Evolutionary conservation across 2,888 invertebrate species (phyloP), one percentile per base, ranked within the genome.

Genomic region (Sceliomorpha sp.): DNA sequence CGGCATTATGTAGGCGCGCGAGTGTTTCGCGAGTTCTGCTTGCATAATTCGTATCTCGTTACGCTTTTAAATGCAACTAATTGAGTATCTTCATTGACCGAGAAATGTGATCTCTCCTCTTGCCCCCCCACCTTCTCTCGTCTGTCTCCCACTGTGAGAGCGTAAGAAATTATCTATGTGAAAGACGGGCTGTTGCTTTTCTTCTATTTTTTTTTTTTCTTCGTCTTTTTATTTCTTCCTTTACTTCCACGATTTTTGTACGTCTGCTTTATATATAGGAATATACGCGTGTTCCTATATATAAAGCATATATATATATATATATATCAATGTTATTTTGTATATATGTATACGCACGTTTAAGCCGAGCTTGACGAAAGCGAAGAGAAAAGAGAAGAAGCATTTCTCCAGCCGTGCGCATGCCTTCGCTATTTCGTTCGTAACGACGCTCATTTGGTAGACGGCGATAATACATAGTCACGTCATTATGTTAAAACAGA

Each of bases 81-180:
- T 39, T 39, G 26, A 48, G 26, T 15, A 17, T 12, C 10, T 32
- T 32, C 45, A 31, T 45, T 32, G 31, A 45, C 45, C 14, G 45
- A 17, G 32, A 42, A 12, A 15, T 32, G 29, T 20, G 32, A 24
- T 24, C 24, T 34, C 34, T 34, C 12, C 10, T 34, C 24, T 1
- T 8, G 24, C 12, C n/a, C n/a, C n/a, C n/a, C n/a, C n/a, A n/a
- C n/a, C n/a, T n/a, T n/a, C n/a, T n/a, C n/a, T n/a, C n/a, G n/a
- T n/a, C n/a, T n/a, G n/a, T n/a, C n/a, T n/a, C n/a, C n/a, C n/a
- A n/a, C n/a, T n/a, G n/a, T n/a, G n/a, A n/a, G n/a, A n/a, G n/a
- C n/a, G n/a, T 3, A 6, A 31, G 31, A 31, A 31, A 10, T 31
- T 31, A 9, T n/a, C n/a, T 31, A 3, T 3, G 10, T 31, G 31